Evolutionary conservation across 2,888 invertebrate species (phyloP).

Genomic region (Steromphala cineraria): DNA sequence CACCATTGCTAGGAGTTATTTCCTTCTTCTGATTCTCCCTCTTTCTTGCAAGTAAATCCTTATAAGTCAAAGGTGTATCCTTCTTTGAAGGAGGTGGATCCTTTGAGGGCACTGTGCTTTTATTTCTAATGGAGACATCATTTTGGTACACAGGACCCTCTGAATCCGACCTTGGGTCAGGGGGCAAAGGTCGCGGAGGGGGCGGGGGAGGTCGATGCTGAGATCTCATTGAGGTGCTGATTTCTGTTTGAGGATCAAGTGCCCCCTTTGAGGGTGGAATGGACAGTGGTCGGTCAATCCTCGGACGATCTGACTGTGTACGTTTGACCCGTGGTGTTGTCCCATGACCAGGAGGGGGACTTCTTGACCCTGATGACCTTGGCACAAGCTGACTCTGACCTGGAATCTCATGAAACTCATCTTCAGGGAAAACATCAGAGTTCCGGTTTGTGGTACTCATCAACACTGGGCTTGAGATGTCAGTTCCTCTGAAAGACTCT

Average conservation of each 20-base stretch:
- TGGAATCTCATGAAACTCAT: conserved; percentile 37
- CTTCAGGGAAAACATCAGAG: conserved; percentile 57
- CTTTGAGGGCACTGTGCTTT: background rate
- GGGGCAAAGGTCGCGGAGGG: background rate
- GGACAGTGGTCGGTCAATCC: conserved; percentile 28
- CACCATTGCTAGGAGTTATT: background rate
- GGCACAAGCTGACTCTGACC: conserved; percentile 28
- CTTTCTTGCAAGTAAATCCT: background rate
- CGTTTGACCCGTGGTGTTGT: conserved; percentile 22
- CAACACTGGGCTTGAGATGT: conserved; percentile 65
- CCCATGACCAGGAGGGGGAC: conserved; percentile 25
- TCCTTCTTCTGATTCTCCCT: background rate
- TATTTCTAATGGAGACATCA: background rate
- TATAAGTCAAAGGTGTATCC: background rate
- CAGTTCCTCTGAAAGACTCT: conserved; percentile 53
- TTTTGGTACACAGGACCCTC: conserved; percentile 16
- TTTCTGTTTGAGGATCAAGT: conserved; percentile 24
- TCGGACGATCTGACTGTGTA: conserved; percentile 23
- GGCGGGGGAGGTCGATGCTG: conserved; percentile 17
- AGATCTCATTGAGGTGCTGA: conserved; percentile 20
- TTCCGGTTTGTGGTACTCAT: conserved; percentile 67
- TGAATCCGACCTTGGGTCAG: background rate
- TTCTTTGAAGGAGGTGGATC: background rate
- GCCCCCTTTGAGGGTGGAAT: conserved; percentile 26
- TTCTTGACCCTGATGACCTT: conserved; percentile 1